Evolutionary conservation across 1,140 invertebrate species (phyloP), one percentile per base, ranked within the genome.

Genomic region (Hypothenemus hampei): DNA sequence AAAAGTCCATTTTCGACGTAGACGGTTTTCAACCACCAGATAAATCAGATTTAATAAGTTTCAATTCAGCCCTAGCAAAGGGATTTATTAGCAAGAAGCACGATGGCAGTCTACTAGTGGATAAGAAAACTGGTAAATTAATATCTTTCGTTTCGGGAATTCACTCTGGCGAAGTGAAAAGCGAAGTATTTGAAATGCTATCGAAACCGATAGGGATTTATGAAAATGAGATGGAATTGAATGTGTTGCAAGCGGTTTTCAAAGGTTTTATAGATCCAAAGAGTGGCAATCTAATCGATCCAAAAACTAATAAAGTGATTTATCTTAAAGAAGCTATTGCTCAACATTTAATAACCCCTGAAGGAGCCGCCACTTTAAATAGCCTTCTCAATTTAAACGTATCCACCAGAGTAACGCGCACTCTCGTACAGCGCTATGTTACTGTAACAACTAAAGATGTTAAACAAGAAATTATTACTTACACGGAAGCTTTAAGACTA

Each of bases 1-100:
- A 89, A 68, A 88, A 89, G 71, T 90, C 89, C 4, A 85, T 93
- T 52, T 96, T 96, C 69, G 87, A 96, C 68, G 90, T 95, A 50
- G 89, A 92, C 61, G 91, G 87, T 50, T 91, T 97, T 67, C 87
- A 85, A 66, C 89, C 96, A 71, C 83, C 87, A 0, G 78, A 83
- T 57, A 87, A 84, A 37, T 84, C 81, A 18, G 87, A 91, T 68
- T 87, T 85, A 66, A 77, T 98, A 33, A 92, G 86, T 65, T 85
- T 97, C 58, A 91, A 94, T 71, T 80, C 83, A 53, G 93, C 94
- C 37, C 69, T 94, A 40, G 78, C 82, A 40, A 86, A 84, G 64
- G 89, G 87, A 59, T 72, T 91, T 43, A 78, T 95, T 45, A 82
- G 86, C 65, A 82, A 84, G 50, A 85, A 83, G 61, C 80, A 84